Base-by-base conservation (phyloP, 2,113 vertebrate species). In the Ophiodon elongatus region DNA sequence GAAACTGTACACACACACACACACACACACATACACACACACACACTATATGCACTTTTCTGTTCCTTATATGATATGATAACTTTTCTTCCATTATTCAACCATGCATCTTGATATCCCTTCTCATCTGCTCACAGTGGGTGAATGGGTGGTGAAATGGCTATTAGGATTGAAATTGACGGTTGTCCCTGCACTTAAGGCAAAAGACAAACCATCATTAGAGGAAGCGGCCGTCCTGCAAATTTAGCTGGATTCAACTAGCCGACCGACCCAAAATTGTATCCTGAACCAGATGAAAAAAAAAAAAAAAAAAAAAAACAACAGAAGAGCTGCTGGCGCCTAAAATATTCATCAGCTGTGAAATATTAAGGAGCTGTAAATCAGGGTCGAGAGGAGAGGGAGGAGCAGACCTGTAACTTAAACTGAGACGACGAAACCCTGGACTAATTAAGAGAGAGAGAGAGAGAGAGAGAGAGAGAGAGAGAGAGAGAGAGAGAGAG, bases 301-400 rank as follows among this genome's bases (percentile, higher is more conserved):
- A 31, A 25, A 41, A 1, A 31, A 25, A 41, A 57, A 75, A 69
- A 73, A 62, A 11, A 76, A 70, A 60, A 67, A 5, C 52, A 73
- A 73, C 67, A 77, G 72, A 66, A 82, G 85, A 81, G 86, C 69
- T 29, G 41, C 74, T 23, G 62, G 59, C 1, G 14, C 27, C 69
- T 94, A 59, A 93, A 93, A 90, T 79, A 94, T 94, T 92, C 27
- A 94, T 89, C 65, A 68, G 83, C 76, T 79, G 78, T 94, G 74
- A 90, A 94, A 91, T 88, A 93, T 93, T 91, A 88, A 93, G 84
- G 35, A 84, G 79, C 81, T 84, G 87, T 91, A 93, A 91, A 93
- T 91, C 91, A 90, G 86, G 56, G 75, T 64, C 81, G 71, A 79
- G 81, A 52, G 73, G 45, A 85, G 65, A 69, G 23, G 83, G 71